Conservation (phyloP, 2,113 vertebrate species). For the cattle (Bos taurus) region ARS-UCD2.0 NC_037343.1:77527501-77528000, state of each 20-base stretch:
- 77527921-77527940: not conserved
- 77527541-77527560: not conserved
- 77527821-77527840: fast-evolving
- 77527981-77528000: not conserved
- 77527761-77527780: not conserved
- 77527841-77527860: not conserved
- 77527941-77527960: not conserved
- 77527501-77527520: no score
- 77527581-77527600: not conserved
- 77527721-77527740: not conserved
- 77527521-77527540: fast-evolving
- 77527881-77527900: not conserved
- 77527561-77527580: not conserved
- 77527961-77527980: not conserved
- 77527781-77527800: not conserved
- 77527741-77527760: not conserved
- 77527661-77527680: not conserved
- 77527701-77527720: not conserved
- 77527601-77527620: not conserved
- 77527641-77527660: not conserved
- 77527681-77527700: no score
- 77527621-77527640: not conserved
- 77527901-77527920: not conserved
- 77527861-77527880: not conserved
- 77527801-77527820: not conserved